Base-by-base conservation (phyloP, 2,888 invertebrate species). In the Artemia sp. region DNA sequence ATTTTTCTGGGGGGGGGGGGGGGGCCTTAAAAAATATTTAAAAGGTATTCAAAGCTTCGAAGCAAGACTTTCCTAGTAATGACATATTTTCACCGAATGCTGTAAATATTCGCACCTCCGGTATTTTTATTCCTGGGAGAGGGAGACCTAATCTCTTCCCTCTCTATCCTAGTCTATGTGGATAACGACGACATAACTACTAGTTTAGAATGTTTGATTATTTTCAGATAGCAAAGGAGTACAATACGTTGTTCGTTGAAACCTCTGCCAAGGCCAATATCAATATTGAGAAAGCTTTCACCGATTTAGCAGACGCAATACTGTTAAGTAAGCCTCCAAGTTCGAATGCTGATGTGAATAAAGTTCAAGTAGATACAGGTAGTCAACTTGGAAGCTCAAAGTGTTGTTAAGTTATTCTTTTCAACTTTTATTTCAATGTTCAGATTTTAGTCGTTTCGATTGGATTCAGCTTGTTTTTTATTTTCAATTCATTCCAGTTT, bases 231-330 rank as follows among this genome's bases (percentile, higher is more conserved):
- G 94, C 93, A 66, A 84, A 89, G 76, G 94, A 96, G 82, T 94
- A 96, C 81, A 85, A 90, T 75, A 93, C 96, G 79, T 85, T 92
- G 74, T 96, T 96, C 83, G 90, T 95, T 89, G 96, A 96, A 84
- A 96, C 96, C 71, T 94, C 94, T 73, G 96, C 96, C 73, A 96
- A 96, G 82, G 89, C 92, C 71, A 92, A 94, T 81, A 90, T 93
- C 77, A 96, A 96, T 82, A 94, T 96, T 77, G 95, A 95, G 78
- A 86, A 87, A 78, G 94, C 95, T 72, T 96, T 96, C 83, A 88
- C 89, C 77, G 91, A 94, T 81, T 82, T 95, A 78, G 91, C 95
- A 70, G 90, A 92, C 83, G 91, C 93, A 76, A 92, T 96, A 80
- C 83, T 94, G 76, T 91, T 92, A 81, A 95, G 94, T 83, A 88